Conservation (phyloP, 2,888 invertebrate species). For the Napeogenes inachia region DNA sequence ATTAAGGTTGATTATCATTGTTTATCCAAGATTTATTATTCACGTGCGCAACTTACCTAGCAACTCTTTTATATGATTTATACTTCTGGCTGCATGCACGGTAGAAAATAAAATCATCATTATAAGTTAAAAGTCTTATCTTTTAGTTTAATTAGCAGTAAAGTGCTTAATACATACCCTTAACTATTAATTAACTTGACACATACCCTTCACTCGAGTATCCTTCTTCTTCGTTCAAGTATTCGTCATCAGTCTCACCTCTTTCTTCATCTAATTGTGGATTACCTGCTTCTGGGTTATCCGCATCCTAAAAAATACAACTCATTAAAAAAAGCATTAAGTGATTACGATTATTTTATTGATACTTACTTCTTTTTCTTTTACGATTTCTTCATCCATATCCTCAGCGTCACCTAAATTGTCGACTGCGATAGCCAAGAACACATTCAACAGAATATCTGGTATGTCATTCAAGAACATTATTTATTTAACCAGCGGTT, state of each 20-base stretch:
- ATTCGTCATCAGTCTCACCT: slow-evolving; percentile 81
- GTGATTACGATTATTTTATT: not conserved
- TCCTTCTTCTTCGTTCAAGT: slow-evolving; percentile 80
- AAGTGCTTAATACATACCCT: not conserved
- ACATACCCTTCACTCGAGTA: slow-evolving; percentile 81
- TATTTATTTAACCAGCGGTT: not conserved
- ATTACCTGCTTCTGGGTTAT: slow-evolving; percentile 63
- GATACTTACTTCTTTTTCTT: slow-evolving; percentile 84
- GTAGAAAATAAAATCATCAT: slow-evolving; percentile 17
- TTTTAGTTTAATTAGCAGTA: not conserved
- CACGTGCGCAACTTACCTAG: slow-evolving; percentile 48
- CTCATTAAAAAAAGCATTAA: too few species aligned
- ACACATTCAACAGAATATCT: slow-evolving; percentile 99
- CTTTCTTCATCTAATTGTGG: slow-evolving; percentile 75
- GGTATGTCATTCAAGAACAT: slow-evolving; percentile 36
- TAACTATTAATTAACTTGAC: too few species aligned
- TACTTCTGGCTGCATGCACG: slow-evolving; percentile 56
- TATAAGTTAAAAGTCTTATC: not conserved
- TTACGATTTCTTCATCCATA: slow-evolving; percentile 90
- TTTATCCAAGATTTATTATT: not conserved
- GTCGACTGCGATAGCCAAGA: slow-evolving; percentile 99
- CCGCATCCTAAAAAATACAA: slow-evolving; percentile 45
- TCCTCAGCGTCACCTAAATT: slow-evolving; percentile 99
- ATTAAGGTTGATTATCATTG: too few species aligned
- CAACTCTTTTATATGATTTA: slow-evolving; percentile 63